Evolutionary conservation across 2,888 invertebrate species (phyloP), one percentile per base, ranked within the genome.

Genomic region (Drosophila subsilvestris): DNA sequence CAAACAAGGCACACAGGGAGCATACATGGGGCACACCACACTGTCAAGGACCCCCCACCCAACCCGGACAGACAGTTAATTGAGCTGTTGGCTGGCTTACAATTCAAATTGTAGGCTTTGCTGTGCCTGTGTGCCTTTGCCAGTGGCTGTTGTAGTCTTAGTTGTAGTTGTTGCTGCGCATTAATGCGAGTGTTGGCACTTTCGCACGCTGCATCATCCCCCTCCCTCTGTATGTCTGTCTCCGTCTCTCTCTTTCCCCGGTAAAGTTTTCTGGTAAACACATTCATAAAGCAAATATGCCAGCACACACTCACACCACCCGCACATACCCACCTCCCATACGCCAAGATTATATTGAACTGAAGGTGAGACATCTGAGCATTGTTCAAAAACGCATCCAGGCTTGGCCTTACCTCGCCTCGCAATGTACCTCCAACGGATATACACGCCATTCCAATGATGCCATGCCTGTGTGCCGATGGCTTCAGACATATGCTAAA

Each of bases 261-360:
- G 37, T 67, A 81, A 83, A 83, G 85, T 87, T 83, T 83, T 72
- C 87, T 85, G 83, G 87, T 87, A 83, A 83, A 87, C 83, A 83
- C 83, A 83, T 87, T 83, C 87, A 83, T 83, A 83, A 87, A 87
- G 83, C 76, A 83, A 83, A 83, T 87, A 87, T 87, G 87, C 77
- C 77, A 79, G 80, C 86, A 74, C 32, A n/a, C 49, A 22, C 10
- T 22, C 12, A 42, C 42, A 48, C 27, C 6, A 45, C 60, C 50
- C 51, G 49, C 51, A 37, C 32, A 32, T 5, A 44, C 50, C 32
- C 14, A 18, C 45, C 56, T 9, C 14, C 4, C 60, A 37, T 25
- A 25, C 51, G 10, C 42, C 25, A 18, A 29, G 37, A 45, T 9
- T 53, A 29, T 22, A 9, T 20, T 8, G 6, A 12, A 10, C 8